Evolutionary conservation across 2,888 invertebrate species (phyloP).

Genomic region (Cosmia pyralina): DNA sequence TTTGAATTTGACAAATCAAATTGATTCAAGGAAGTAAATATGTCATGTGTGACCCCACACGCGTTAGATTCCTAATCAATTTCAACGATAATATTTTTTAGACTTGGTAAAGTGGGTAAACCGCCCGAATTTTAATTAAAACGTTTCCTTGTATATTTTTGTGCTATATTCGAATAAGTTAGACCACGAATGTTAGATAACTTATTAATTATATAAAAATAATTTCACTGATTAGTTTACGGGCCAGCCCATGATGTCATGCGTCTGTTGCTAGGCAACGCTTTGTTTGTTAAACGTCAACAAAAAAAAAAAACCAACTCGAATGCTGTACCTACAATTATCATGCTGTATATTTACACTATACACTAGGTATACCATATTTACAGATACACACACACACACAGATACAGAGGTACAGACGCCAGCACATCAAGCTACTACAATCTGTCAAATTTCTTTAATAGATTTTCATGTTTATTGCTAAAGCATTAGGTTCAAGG

Average conservation of each 20-base stretch:
- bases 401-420: no score
- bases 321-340: no score
- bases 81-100: slow-evolving; percentile 9
- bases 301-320: slow-evolving; percentile 35
- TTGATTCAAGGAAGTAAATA: slow-evolving; percentile 23
- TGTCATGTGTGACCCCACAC: slow-evolving; percentile 15
- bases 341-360: no score
- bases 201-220: slow-evolving; percentile 7
- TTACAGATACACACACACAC: no score
- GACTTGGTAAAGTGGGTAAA: background rate
- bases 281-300: slow-evolving; percentile 39
- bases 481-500: no score
- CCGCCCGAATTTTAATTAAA: background rate
- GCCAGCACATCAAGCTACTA: no score
- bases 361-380: no score
- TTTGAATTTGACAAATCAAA: slow-evolving; percentile 61
- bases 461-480: no score
- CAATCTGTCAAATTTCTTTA: no score
- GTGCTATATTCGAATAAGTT: background rate
- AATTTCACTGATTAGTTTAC: slow-evolving; percentile 22
- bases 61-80: slow-evolving; percentile 5
- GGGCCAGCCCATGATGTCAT: slow-evolving; percentile 27
- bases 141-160: background rate
- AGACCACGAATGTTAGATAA: background rate
- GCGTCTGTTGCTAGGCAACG: slow-evolving; percentile 53